These are phyloP conservation scores for Coregonus clupeaformis DNA, from an alignment of 2,113 vertebrate genomes.

Conservation along the genomic window DNA sequence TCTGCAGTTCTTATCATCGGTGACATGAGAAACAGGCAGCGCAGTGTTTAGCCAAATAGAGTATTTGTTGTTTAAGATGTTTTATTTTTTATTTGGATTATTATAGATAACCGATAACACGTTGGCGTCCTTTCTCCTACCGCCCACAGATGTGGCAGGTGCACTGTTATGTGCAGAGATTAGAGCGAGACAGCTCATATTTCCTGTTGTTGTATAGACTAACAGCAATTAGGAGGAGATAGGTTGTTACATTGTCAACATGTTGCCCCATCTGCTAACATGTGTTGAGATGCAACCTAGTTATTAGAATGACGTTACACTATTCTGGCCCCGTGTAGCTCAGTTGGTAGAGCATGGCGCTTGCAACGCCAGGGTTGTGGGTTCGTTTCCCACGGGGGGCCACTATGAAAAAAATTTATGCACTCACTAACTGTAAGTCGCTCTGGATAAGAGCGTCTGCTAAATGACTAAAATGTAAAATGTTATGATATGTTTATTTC, in stretches of 20 bases:
- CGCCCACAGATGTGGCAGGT: constrained; percentile 64
- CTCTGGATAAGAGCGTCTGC: too few relatives aligned
- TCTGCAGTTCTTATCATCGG: background rate
- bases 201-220: background rate
- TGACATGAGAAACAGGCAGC: background rate
- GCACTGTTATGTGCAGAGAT: constrained; percentile 28
- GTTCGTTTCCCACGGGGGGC: too few relatives aligned
- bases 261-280: background rate
- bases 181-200: constrained; percentile 30
- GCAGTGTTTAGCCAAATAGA: too few relatives aligned
- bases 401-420: too few relatives aligned
- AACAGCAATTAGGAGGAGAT: background rate
- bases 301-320: too few relatives aligned
- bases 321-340: too few relatives aligned
- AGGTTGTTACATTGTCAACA: background rate
- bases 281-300: too few relatives aligned
- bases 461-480: too few relatives aligned
- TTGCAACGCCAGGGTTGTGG: too few relatives aligned
- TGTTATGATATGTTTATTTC: too few relatives aligned
- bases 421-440: too few relatives aligned
- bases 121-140: constrained; percentile 21
- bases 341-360: too few relatives aligned
- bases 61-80: background rate
- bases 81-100: background rate
- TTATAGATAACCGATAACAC: constrained; percentile 16